phyloP scores from a whole-genome alignment of 2,888 invertebrate genomes.

The Griposia aprilina region DNA sequence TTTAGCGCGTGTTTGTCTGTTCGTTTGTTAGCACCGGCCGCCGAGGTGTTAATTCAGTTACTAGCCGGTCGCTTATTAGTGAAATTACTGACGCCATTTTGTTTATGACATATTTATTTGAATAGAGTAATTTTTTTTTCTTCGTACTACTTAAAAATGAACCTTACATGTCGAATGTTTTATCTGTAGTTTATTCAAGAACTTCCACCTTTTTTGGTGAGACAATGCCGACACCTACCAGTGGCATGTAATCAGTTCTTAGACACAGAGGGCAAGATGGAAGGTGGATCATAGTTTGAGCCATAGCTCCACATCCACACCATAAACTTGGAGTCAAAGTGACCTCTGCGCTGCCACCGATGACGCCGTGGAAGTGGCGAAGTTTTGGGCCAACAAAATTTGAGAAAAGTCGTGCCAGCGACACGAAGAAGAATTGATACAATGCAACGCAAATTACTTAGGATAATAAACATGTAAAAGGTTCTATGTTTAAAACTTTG shows the following conservation, averaged over 20 bases:
- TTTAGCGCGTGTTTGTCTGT: conserved; percentile 65
- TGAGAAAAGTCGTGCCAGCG: no score
- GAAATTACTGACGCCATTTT: conserved; percentile 39
- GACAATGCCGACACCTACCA: background rate
- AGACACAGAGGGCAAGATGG: no score
- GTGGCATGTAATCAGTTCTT: background rate
- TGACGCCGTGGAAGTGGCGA: no score
- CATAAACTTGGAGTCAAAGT: no score
- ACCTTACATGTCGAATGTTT: background rate
- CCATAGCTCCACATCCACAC: no score
- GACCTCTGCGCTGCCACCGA: no score
- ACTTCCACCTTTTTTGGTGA: background rate
- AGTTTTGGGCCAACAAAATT: no score
- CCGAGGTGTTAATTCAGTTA: conserved; percentile 77
- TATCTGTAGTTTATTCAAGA: background rate
- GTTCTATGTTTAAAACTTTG: background rate
- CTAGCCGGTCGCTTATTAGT: conserved; percentile 59
- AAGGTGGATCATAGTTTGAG: no score
- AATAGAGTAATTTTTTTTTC: no score
- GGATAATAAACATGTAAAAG: background rate
- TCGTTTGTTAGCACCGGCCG: conserved; percentile 62
- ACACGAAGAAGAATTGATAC: no score
- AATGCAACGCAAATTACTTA: background rate
- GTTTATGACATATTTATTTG: background rate
- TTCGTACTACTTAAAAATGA: background rate